Conservation (phyloP, 2,797 vertebrate species). For the Diplodus puntazzo region DNA sequence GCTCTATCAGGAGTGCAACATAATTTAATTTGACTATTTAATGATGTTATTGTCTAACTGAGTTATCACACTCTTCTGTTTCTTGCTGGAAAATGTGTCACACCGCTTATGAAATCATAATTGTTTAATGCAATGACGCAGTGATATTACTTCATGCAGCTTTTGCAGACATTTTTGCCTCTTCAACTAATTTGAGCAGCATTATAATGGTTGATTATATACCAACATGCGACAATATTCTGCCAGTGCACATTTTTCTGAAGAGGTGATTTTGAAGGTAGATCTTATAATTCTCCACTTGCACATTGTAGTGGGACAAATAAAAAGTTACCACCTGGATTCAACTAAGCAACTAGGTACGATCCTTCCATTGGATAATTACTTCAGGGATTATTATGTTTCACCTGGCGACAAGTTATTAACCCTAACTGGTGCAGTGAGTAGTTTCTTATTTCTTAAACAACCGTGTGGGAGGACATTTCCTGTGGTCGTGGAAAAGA, state of each 20-base stretch:
- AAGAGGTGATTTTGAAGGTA: not conserved
- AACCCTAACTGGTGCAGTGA: too few relatives aligned
- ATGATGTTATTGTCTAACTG: not conserved
- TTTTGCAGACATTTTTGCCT: not conserved
- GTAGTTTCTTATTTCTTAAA: too few relatives aligned
- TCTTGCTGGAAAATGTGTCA: not conserved
- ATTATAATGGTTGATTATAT: not conserved
- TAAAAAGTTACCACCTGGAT: too few relatives aligned
- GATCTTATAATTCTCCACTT: too few relatives aligned
- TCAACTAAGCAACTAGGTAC: too few relatives aligned
- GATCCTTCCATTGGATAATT: too few relatives aligned
- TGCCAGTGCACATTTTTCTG: not conserved
- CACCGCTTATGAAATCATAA: slow-evolving; percentile 9
- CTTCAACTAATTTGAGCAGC: not conserved
- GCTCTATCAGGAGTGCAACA: not conserved
- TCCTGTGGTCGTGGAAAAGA: too few relatives aligned
- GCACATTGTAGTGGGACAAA: too few relatives aligned
- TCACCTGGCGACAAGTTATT: too few relatives aligned
- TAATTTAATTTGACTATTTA: slow-evolving; percentile 2
- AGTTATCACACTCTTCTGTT: slow-evolving; percentile 3
- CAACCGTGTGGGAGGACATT: too few relatives aligned
- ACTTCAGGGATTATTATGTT: too few relatives aligned
- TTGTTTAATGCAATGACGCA: slow-evolving; percentile 14
- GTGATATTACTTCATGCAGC: not conserved
- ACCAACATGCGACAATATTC: not conserved